Evolutionary conservation across 1,140 invertebrate species (phyloP).

Genomic region (Octopus sinensis): DNA sequence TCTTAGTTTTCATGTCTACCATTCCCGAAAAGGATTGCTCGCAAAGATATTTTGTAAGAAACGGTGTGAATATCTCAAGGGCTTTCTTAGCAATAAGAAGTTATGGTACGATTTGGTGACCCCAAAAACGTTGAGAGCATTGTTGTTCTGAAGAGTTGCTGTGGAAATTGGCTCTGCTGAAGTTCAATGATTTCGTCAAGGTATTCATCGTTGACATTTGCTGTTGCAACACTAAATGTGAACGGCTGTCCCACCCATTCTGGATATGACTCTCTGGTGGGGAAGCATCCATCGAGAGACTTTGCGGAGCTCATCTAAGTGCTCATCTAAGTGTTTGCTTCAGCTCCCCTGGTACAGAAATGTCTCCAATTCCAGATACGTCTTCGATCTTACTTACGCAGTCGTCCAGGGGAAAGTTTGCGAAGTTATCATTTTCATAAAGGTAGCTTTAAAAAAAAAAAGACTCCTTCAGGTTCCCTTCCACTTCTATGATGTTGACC

Average conservation of each 20-base stretch:
- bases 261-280: background rate
- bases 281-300: background rate
- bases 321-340: slow-evolving; percentile 6
- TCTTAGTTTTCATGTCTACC: background rate
- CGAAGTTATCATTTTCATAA: background rate
- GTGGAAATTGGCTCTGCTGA: background rate
- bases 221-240: background rate
- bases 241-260: background rate
- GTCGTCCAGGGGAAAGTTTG: background rate
- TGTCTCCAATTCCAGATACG: background rate
- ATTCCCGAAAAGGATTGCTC: background rate
- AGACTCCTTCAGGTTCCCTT: background rate
- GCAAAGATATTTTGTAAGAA: background rate
- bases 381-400: background rate
- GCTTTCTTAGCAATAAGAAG: background rate
- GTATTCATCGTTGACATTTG: background rate
- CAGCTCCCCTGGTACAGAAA: background rate
- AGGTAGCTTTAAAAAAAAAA: background rate
- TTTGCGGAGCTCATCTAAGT: background rate
- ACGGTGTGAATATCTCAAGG: slow-evolving; percentile 4
- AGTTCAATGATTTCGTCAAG: background rate
- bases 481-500: background rate
- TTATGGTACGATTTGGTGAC: background rate
- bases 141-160: background rate
- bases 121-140: no score